A percentile compares a stretch with the other conserved stretches of the same genome.
Conservation (phyloP, 2,888 invertebrate species). For the Trachelus tabidus region DNA sequence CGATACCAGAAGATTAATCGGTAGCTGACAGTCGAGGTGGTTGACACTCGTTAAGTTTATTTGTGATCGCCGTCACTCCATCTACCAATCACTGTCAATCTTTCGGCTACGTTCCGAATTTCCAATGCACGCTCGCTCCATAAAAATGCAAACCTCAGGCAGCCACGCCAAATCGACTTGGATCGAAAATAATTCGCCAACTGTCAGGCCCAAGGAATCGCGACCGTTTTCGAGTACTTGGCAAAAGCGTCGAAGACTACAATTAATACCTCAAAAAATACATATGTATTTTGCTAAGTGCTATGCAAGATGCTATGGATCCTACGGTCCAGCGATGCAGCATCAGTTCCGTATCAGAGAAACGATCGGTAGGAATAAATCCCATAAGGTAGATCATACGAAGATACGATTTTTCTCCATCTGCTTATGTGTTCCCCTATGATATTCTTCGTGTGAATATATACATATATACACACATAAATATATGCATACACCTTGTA, state of each 20-base stretch:
- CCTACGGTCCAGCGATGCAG: neutral
- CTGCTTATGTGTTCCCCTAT: neutral
- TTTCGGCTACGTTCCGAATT: neutral
- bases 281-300: neutral
- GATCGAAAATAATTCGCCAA: neutral
- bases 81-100: neutral
- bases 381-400: neutral
- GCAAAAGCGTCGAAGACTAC: neutral
- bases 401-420: neutral
- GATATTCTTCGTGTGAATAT: neutral
- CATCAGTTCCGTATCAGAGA: neutral
- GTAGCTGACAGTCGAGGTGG: neutral
- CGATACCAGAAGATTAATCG: neutral
- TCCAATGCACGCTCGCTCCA: neutral
- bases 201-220: neutral
- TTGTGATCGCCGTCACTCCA: neutral
- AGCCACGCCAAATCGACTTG: neutral
- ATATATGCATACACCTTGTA: constrained; percentile 1
- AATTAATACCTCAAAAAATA: neutral
- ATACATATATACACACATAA: constrained; percentile 4
- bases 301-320: neutral
- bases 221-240: neutral
- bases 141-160: neutral
- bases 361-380: neutral
- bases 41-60: neutral